Evolutionary conservation across 2,113 vertebrate genomes (phyloP).

Genomic region (Herpetotheres cachinnans): DNA sequence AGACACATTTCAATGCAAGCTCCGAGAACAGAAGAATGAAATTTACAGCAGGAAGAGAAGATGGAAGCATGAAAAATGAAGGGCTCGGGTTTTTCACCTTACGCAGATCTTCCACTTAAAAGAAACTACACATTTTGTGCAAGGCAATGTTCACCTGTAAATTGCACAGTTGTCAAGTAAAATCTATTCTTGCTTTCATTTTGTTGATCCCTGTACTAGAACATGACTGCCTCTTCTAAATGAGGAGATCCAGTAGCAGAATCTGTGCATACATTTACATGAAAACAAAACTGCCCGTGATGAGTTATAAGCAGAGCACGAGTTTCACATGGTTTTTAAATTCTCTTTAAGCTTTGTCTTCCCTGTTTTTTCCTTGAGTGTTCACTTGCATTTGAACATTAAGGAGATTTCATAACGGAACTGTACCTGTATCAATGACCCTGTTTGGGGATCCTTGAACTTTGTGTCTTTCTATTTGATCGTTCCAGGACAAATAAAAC

Average conservation of each 20-base stretch:
- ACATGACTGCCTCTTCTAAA: rapidly evolving
- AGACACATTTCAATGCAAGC: background rate
- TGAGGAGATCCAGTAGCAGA: background rate
- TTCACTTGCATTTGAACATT: background rate
- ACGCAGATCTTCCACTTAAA: background rate
- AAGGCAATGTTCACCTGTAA: background rate
- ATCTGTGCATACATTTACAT: background rate
- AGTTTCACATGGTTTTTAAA: background rate
- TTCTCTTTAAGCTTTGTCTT: background rate
- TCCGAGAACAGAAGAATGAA: background rate
- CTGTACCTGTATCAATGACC: rapidly evolving
- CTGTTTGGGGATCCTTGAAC: background rate
- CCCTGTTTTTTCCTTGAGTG: background rate
- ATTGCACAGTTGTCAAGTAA: background rate
- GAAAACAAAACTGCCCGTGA: background rate
- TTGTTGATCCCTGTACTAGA: background rate
- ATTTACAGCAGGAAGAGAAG: background rate
- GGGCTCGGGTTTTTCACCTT: background rate
- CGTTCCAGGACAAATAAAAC: background rate
- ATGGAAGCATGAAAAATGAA: background rate
- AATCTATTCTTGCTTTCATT: background rate
- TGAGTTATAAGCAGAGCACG: background rate
- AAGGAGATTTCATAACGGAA: background rate
- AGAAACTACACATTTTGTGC: background rate
- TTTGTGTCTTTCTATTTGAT: background rate